Evolutionary conservation across 2,797 vertebrate species (phyloP), one percentile per base, ranked within the genome.

Genomic region (Oryzias sinensis): DNA sequence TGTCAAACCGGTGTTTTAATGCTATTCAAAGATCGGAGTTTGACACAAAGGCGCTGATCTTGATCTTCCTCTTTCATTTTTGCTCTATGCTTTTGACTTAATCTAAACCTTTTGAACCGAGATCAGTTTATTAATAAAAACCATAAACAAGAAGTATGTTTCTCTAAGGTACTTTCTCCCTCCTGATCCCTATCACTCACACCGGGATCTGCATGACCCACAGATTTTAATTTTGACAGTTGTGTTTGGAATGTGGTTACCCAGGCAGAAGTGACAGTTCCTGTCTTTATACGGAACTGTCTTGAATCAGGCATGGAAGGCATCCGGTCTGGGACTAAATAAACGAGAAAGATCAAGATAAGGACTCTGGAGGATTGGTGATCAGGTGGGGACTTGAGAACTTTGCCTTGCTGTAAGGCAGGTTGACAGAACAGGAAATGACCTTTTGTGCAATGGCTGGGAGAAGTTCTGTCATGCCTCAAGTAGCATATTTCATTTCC

Each of bases 261-360:
- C 29, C 1, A 29, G n/a, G n/a, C n/a, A n/a, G 14, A 15, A 48
- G 41, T 43, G n/a, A 46, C 14, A 46, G 20, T 33, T 50, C 6
- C 0, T 14, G 25, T 53, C 11, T 40, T 65, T 25, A 15, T 56
- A 33, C 27, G 59, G 33, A 61, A 53, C 65, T 65, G 49, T 17
- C 51, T 53, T 79, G 18, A 78, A 73, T 81, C 50, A 83, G 50
- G 77, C 44, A 79, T 76, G 60, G 79, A 27, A 74, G 47, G 46
- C 57, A 33, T 43, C 56, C 56, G 76, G 51, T 70, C 56, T 80
- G 54, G 74, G 72, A 64, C 56, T 44, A 7, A 62, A 43, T 82
- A 45, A 85, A 84, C 86, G 61, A 85, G 84, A 84, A n/a, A 86
- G 80, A 37, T 72, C 54, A 61, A 71, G 78, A 77, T 82, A 77